Evolutionary conservation across 64 coral and sea anemone genomes (phyloP), one percentile per base, ranked within the genome.

Genomic region (Anthopleura sola): DNA sequence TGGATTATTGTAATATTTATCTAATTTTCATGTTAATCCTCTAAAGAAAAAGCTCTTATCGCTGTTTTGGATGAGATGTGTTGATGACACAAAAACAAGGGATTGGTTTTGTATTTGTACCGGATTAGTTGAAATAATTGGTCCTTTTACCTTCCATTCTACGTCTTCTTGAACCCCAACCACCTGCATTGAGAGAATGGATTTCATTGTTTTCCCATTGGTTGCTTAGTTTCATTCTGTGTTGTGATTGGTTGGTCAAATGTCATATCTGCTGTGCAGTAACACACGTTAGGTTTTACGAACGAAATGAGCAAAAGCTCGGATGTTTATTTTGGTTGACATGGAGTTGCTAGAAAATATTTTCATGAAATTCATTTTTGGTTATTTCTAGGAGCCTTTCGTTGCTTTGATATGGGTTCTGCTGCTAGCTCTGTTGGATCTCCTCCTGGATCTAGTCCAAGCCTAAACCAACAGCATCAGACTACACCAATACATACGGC

Each of bases 371-470:
- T 36, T 83, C 39, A 48, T 83, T 83, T 83, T 34, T 71, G 28
- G 82, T 18, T 36, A 83, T 58, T 60, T 26, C 2, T 85, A 90
- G 82, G 87, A 78, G 84, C 87, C 68, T 82, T 87, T 62, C 53
- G 84, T 77, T 90, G 60, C 88, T 78, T 88, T 54, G 78, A 83
- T 33, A 97, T 97, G 94, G 94, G 94, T 19, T 93, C 94, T 16
- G 94, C 78, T 37, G 90, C 90, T 10, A 92, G 90, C 18, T 92
- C 87, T 38, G 94, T 85, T 29, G 78, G 78, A 46, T 97, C 94
- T 12, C 94, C 91, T 19, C 75, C 94, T 5, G 91, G 90, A 68
- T 97, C 94, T 3, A 89, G 80, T 76, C 66, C 83, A 31, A 97
- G 80, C 64, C 26, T 97, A 8, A 89, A 84, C 32, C 56, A 77